Conservation (phyloP, 2,113 vertebrate genomes). For the Dryoscopus gambensis region DNA sequence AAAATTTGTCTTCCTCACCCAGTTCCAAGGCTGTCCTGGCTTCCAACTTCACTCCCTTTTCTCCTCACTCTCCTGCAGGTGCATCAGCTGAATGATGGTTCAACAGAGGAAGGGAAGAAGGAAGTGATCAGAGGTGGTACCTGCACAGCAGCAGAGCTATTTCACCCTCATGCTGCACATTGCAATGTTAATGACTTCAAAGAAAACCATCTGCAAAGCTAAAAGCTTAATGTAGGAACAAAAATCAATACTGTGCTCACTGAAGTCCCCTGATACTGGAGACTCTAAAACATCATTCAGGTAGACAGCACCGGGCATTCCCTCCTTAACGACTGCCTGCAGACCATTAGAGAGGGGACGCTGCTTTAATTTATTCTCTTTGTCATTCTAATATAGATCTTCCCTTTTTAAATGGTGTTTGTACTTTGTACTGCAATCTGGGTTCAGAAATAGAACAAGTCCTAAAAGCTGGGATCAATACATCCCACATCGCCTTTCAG, state of each 20-base stretch:
- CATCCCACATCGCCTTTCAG: neutral
- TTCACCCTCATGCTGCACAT: neutral
- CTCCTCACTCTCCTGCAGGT: neutral
- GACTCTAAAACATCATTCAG: constrained; percentile 7
- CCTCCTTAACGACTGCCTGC: neutral
- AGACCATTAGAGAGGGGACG: neutral
- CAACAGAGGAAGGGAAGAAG: neutral
- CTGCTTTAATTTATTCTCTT: constrained; percentile 18
- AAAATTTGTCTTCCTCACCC: constrained; percentile 18
- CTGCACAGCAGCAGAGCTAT: neutral
- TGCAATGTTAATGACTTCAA: constrained; percentile 22
- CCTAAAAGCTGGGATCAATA: constrained; percentile 40
- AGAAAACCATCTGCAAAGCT: constrained; percentile 17
- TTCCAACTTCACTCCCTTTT: neutral
- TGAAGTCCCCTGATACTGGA: neutral
- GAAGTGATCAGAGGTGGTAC: neutral
- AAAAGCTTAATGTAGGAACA: constrained; percentile 45
- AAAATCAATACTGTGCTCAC: constrained; percentile 51
- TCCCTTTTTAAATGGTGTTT: neutral
- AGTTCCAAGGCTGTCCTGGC: neutral
- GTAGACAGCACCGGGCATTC: neutral
- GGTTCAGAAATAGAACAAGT: constrained; percentile 1
- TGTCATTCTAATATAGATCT: constrained; percentile 29
- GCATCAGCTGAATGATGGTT: neutral
- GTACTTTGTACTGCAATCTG: neutral